Base-by-base conservation (phyloP, 2,888 invertebrate genomes). In the Sphinx pinastri region DNA sequence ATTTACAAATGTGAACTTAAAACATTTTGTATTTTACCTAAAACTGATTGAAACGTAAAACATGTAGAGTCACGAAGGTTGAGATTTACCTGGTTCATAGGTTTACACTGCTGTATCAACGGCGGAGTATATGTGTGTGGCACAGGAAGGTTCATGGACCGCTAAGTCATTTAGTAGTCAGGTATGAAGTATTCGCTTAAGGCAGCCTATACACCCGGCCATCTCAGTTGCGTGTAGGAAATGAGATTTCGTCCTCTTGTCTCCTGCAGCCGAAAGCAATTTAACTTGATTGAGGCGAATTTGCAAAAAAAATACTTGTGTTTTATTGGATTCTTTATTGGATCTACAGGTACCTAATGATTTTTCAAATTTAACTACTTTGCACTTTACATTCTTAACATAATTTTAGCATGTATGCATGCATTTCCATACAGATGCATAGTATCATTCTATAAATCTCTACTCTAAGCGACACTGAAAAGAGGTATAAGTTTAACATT, bases 121-220 rank as follows among this genome's bases (percentile, higher is more conserved):
- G 80, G 79, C 75, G 76, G 54, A 54, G 58, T 57, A 55, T 68
- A 52, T 13, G 52, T 70, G 67, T 70, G 70, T 68, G 59, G 79
- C 79, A 76, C 76, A 81, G 78, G 76, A 79, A 80, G 84, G 88
- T 88, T 88, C 85, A 88, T 87, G 83, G 85, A 88, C 87, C 87
- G 85, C 82, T 79, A 81, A 84, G 84, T 85, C 86, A 85, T 88
- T 88, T 87, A 85, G 85, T 81, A 83, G 83, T 81, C 87, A 87
- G 88, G 88, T 88, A 88, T 81, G 82, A 81, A 82, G 78, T 79
- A 81, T 81, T 82, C 79, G 81, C 84, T 79, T 78, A 83, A 79
- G 84, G 80, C 85, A 77, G 77, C 71, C 71, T 71, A 74, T 73
- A 81, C 79, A 80, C 80, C 78, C 79, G 80, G 79, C 80, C 78